phyloP scores from a whole-genome alignment of 2,888 invertebrate genomes.

The Opisthograptis luteolata region DNA sequence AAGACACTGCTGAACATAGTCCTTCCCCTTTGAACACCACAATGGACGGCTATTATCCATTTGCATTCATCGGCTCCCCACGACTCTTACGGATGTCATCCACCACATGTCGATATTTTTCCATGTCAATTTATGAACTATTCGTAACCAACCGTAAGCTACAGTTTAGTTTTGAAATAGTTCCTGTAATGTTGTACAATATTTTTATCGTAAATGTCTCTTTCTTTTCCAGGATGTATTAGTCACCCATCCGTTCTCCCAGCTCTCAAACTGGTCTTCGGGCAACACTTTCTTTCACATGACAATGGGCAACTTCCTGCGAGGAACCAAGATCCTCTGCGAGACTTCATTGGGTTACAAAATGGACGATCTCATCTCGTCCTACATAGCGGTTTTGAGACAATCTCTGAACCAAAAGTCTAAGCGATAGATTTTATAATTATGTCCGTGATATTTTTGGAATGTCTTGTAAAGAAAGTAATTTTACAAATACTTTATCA shows the following conservation, averaged over 20 bases:
- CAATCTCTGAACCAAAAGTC: conserved; percentile 61
- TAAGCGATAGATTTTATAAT: conserved; percentile 23
- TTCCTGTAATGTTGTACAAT: conserved; percentile 1
- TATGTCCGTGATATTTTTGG: too few relatives aligned
- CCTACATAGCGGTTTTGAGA: conserved; percentile 89
- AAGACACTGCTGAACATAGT: too few relatives aligned
- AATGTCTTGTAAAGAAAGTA: too few relatives aligned
- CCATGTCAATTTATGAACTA: too few relatives aligned
- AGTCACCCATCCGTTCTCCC: conserved; percentile 93
- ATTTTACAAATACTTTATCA: too few relatives aligned
- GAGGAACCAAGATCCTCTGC: conserved; percentile 94
- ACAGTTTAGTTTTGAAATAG: too few relatives aligned
- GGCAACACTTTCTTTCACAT: conserved; percentile 98
- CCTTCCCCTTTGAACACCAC: too few relatives aligned
- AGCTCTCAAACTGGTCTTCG: conserved; percentile 97
- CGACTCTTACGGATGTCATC: too few relatives aligned
- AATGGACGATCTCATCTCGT: conserved; percentile 97
- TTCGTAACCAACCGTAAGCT: too few relatives aligned
- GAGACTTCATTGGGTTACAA: conserved; percentile 97
- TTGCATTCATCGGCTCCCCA: too few relatives aligned
- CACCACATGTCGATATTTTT: too few relatives aligned
- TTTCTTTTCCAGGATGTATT: conserved; percentile 87
- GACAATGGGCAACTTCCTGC: conserved; percentile 97
- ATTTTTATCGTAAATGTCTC: conserved; percentile 16
- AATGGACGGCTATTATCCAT: too few relatives aligned